Percentiles rank a stretch among this genome's conserved stretches.
phyloP scores from a whole-genome alignment of 2,888 invertebrate genomes.

The Patella caerulea region DNA sequence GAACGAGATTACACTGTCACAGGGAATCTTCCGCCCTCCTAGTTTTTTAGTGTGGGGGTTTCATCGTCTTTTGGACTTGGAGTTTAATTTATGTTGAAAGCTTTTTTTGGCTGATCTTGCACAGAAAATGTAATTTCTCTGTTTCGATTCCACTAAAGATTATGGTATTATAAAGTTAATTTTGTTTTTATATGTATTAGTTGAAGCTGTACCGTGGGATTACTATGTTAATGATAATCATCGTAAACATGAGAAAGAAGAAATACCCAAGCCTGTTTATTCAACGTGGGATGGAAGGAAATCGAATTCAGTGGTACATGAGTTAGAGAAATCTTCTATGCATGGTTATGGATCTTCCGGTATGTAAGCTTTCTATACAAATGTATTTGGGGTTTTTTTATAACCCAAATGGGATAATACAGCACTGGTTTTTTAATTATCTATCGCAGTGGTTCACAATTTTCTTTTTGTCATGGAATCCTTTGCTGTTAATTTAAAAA shows the following conservation, averaged over 20 bases:
- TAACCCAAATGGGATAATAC: background rate
- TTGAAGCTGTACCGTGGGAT: constrained; percentile 44
- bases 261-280: constrained; percentile 14
- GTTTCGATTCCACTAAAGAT: background rate
- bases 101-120: background rate
- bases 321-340: constrained; percentile 79
- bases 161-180: background rate
- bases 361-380: constrained; percentile 28
- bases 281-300: constrained; percentile 58
- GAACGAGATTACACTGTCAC: no score
- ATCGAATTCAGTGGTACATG: constrained; percentile 73
- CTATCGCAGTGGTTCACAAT: no score
- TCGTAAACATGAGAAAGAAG: constrained; percentile 23
- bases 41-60: no score
- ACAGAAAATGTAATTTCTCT: background rate
- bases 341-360: constrained; percentile 79
- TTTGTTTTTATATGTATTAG: constrained; percentile 14
- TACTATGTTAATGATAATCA: constrained; percentile 43
- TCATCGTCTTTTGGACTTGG: no score
- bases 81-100: background rate
- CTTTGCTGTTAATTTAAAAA: no score
- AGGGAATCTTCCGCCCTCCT: no score
- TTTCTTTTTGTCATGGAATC: no score
- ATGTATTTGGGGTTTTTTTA: background rate
- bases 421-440: no score